Evolutionary conservation across 2,888 invertebrate genomes (phyloP).

Genomic region (Pyrrhia umbra): DNA sequence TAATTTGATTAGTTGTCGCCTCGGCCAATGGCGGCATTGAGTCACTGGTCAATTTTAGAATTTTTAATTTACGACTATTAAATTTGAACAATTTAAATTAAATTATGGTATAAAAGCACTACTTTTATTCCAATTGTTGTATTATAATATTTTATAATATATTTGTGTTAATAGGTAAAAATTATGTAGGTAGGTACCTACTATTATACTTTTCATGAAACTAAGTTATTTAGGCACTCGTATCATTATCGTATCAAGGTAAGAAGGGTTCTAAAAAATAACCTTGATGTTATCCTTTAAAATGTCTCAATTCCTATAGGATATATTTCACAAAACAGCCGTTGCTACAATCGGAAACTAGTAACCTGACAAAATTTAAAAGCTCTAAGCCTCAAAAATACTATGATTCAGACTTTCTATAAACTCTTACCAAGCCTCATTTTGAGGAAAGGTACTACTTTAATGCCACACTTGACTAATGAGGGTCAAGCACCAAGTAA

Average conservation of each 20-base stretch:
- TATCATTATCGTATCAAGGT: no score
- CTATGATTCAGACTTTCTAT: not conserved
- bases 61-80: conserved; percentile 84
- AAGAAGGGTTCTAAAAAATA: no score
- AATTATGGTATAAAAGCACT: conserved; percentile 63
- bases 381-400: no score
- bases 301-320: no score
- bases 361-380: no score
- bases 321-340: no score
- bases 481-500: not conserved
- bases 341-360: no score
- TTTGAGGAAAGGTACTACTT: not conserved
- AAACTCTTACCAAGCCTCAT: not conserved
- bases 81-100: conserved; percentile 79
- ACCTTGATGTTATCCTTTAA: no score
- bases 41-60: conserved; percentile 81
- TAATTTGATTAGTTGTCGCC: conserved; percentile 85
- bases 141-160: not conserved
- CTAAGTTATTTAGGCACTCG: no score
- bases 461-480: not conserved
- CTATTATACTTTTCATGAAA: no score
- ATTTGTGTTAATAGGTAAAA: not conserved
- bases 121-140: conserved; percentile 18
- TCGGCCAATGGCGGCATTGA: conserved; percentile 71
- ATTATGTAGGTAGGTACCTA: no score